phyloP scores from a whole-genome alignment of 2,888 invertebrate genomes.

The Pollenia angustigena region DNA sequence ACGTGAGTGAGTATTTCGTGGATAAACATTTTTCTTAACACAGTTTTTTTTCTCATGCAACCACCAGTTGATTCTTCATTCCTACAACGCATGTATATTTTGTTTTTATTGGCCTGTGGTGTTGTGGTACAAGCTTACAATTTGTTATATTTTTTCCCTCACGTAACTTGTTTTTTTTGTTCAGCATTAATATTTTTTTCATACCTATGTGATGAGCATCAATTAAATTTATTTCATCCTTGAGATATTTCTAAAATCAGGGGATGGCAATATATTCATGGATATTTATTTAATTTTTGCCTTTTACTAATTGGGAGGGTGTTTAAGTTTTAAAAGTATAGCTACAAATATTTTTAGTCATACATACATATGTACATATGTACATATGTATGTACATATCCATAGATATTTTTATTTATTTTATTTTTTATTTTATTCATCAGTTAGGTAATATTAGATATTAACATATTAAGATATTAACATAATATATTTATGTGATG shows the following conservation, averaged over 20 bases:
- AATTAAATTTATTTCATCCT: conserved; percentile 7
- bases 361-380: too few species aligned
- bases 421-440: too few species aligned
- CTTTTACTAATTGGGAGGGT: not conserved
- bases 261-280: conserved; percentile 6
- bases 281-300: not conserved
- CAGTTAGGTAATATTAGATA: too few species aligned
- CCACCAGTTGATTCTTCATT: conserved; percentile 69
- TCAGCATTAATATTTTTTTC: conserved; percentile 28
- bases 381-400: too few species aligned
- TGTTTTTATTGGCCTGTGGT: conserved; percentile 55
- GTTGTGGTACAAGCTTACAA: conserved; percentile 45
- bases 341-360: too few species aligned
- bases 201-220: not conserved
- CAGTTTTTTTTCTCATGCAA: conserved; percentile 49
- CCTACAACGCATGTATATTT: conserved; percentile 27
- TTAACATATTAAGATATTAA: too few species aligned
- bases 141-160: conserved; percentile 39
- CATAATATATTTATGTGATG: too few species aligned
- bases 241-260: not conserved
- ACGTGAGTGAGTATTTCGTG: conserved; percentile 21
- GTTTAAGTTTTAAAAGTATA: not conserved
- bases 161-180: conserved; percentile 27
- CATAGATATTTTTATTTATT: too few species aligned
- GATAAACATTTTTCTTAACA: conserved; percentile 37